These are phyloP conservation scores for Allygus modestus DNA, from an alignment of 2,888 invertebrate genomes.

Conservation along the genomic window DNA sequence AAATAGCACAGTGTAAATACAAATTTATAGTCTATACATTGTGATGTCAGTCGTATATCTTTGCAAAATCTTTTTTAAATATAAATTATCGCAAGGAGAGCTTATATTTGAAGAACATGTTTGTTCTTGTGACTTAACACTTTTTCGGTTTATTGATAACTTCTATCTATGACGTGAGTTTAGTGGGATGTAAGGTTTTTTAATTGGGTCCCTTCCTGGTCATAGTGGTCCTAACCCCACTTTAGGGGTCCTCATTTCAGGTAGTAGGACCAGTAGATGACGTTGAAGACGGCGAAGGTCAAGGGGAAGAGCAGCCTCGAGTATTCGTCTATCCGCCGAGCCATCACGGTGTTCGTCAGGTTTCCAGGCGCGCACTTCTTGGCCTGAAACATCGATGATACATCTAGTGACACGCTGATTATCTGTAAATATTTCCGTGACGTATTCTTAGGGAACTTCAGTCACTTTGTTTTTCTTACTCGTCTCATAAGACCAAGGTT, in stretches of 20 bases:
- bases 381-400: constrained; percentile 53
- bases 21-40: too few species aligned
- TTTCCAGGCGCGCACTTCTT: constrained; percentile 54
- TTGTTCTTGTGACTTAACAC: too few species aligned
- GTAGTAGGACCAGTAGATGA: constrained; percentile 76
- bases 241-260: constrained; percentile 63
- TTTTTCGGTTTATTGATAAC: too few species aligned
- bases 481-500: too few species aligned
- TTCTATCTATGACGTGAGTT: not conserved
- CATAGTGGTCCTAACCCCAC: constrained; percentile 29
- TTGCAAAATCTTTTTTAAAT: too few species aligned
- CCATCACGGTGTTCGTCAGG: constrained; percentile 69
- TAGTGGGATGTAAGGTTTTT: not conserved
- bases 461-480: too few species aligned
- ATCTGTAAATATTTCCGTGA: not conserved
- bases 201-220: not conserved
- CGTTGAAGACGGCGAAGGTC: constrained; percentile 75
- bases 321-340: constrained; percentile 74
- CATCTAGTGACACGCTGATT: too few species aligned
- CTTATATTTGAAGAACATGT: too few species aligned
- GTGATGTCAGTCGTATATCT: too few species aligned
- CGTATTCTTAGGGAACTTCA: not conserved
- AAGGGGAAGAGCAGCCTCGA: constrained; percentile 74
- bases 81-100: too few species aligned
- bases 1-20: too few species aligned